Evolutionary conservation across 2,888 invertebrate genomes (phyloP).

Genomic region (Frankliniella fusca): DNA sequence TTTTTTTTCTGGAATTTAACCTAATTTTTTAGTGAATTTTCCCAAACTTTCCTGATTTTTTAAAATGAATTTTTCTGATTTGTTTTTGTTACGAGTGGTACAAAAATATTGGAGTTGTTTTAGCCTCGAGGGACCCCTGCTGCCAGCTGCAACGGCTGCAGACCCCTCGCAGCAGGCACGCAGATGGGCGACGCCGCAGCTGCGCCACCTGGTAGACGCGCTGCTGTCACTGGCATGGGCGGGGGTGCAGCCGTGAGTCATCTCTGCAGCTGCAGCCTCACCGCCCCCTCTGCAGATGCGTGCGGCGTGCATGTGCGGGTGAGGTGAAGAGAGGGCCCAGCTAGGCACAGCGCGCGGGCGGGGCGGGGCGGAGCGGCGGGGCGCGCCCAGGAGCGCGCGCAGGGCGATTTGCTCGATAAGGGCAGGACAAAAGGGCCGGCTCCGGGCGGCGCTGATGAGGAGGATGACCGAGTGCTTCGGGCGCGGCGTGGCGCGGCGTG

Average conservation of each 20-base stretch:
- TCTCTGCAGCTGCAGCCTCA: background rate
- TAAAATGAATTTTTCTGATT: too few species aligned
- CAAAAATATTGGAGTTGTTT: too few species aligned
- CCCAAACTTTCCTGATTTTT: too few species aligned
- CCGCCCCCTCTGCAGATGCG: background rate
- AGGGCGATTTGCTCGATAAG: background rate
- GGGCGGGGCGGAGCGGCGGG: background rate
- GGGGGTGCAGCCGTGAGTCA: slow-evolving; percentile 1
- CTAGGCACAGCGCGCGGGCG: too few species aligned
- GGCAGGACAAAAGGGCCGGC: too few species aligned
- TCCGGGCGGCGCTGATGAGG: background rate
- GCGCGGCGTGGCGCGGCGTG: background rate
- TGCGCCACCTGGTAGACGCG: background rate
- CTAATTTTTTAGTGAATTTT: too few species aligned
- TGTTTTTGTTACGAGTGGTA: too few species aligned
- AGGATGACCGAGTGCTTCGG: background rate
- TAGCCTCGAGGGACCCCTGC: too few species aligned
- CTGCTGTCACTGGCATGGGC: background rate
- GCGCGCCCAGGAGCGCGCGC: background rate
- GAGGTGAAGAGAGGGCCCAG: background rate
- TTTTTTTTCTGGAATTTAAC: too few species aligned
- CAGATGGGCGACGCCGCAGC: background rate
- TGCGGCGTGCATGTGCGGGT: background rate
- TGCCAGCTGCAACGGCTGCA: too few species aligned
- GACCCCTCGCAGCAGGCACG: background rate